Conservation (phyloP, 2,888 invertebrate genomes). For the Amphipyra berbera region DNA sequence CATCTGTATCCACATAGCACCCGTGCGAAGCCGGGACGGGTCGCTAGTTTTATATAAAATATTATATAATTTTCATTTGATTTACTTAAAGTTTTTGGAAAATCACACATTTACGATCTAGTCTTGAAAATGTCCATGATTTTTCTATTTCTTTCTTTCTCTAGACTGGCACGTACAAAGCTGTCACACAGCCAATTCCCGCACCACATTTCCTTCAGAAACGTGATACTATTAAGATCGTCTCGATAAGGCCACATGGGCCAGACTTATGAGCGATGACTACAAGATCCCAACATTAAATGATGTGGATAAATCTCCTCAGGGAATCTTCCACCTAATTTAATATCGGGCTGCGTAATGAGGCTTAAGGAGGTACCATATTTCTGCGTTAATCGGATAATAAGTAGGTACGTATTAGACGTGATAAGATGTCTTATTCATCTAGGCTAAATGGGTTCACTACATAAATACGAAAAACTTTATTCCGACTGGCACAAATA, state of each 20-base stretch:
- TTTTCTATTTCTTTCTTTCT: too few species aligned
- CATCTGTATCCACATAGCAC: too few species aligned
- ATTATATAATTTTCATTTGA: too few species aligned
- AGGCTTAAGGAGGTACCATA: conserved; percentile 1
- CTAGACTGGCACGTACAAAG: conserved; percentile 14
- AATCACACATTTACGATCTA: too few species aligned
- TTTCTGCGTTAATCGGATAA: neutral
- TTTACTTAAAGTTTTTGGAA: too few species aligned
- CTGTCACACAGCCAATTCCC: conserved; percentile 4
- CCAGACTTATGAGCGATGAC: conserved; percentile 13
- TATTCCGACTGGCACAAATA: too few species aligned
- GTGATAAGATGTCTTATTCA: too few species aligned
- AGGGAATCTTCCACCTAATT: conserved; percentile 18
- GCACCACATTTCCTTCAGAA: conserved; percentile 8
- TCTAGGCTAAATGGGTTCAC: too few species aligned
- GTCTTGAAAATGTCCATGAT: too few species aligned
- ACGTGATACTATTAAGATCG: conserved; percentile 41
- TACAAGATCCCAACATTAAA: neutral
- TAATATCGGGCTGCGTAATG: conserved; percentile 12
- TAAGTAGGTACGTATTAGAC: neutral
- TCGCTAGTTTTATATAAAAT: too few species aligned
- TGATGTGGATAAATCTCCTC: conserved; percentile 14
- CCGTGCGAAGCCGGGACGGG: too few species aligned
- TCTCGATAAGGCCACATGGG: conserved; percentile 14
- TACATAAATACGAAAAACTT: too few species aligned